Base-by-base conservation (phyloP, 2,113 vertebrate genomes). In the Melanocharis versteri region DNA sequence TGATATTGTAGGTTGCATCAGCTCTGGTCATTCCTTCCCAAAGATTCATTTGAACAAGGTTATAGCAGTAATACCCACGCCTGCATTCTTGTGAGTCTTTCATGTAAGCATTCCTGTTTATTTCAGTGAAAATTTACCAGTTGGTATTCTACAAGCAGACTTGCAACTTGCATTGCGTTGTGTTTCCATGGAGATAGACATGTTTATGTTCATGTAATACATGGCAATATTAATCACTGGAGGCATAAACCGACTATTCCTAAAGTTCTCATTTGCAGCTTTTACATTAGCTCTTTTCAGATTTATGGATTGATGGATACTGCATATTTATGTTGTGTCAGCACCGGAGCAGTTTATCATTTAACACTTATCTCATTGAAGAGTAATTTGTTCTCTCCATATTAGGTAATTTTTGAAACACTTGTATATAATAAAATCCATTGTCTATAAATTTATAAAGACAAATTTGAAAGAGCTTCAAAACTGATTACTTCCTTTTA, bases 271-370 rank as follows among this genome's bases (percentile, higher is more conserved):
- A 77, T 39, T 85, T 11, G 14, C 31, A 81, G 56, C 40, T 90
- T 73, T 78, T 84, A 33, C 27, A 33, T 90, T 87, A 90, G 24
- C 10, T 83, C 16, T 66, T 83, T 83, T 84, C 66, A 87, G 65
- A 90, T 90, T 94, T 90, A 94, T 93, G 72, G 79, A 65, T 84
- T 57, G 76, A 80, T 83, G 56, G 71, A 79, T 94, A 44, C 18
- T 81, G 27, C 53, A 37, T 94, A 50, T 95, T 96, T 95, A 94
- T 93, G 26, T 88, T 85, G 47, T 87, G 61, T 82, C 86, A 73
- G 51, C 54, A 87, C 44, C 89, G 23, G 28, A 76, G 58, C 77
- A 90, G 42, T 95, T 94, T 87, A 68, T 95, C 89, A 83, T 87
- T 83, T 82, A 84, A 87, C 58, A 78, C 54, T 89, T 95, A 90